Conservation (phyloP, 2,113 vertebrate genomes). For the Hyaena hyaena region DNA sequence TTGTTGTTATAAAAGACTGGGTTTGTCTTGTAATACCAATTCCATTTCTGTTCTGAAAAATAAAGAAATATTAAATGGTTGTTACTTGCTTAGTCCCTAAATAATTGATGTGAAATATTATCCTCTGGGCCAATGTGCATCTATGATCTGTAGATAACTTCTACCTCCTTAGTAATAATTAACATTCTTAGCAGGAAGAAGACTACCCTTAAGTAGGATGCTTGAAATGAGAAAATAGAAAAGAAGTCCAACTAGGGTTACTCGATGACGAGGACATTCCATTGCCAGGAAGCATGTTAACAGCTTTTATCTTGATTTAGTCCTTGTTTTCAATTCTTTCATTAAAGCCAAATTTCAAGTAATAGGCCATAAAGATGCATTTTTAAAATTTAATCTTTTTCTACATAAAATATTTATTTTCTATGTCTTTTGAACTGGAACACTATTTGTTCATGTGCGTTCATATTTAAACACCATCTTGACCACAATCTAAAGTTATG, state of each 20-base stretch:
- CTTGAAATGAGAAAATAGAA: background rate
- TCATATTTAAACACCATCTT: background rate
- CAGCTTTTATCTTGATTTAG: slow-evolving; percentile 22
- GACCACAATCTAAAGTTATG: background rate
- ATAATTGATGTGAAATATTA: background rate
- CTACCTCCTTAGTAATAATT: background rate
- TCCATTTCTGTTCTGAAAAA: slow-evolving; percentile 10
- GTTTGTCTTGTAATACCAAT: background rate
- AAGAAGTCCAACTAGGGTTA: background rate
- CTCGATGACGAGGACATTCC: background rate
- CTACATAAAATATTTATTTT: slow-evolving; percentile 61
- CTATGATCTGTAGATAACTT: background rate
- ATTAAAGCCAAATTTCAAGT: slow-evolving; percentile 39
- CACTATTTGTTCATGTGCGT: background rate
- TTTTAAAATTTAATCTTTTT: slow-evolving; percentile 57
- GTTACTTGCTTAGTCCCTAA: background rate
- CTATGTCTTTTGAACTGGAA: background rate
- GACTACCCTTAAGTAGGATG: background rate
- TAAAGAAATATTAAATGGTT: background rate
- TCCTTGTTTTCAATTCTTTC: slow-evolving; percentile 32
- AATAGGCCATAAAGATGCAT: slow-evolving; percentile 49
- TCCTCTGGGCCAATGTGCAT: background rate
- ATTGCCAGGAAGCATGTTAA: background rate
- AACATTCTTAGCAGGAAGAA: background rate
- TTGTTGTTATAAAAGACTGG: background rate